Conservation (phyloP, 2,888 invertebrate species). For the Thera britannica region DNA sequence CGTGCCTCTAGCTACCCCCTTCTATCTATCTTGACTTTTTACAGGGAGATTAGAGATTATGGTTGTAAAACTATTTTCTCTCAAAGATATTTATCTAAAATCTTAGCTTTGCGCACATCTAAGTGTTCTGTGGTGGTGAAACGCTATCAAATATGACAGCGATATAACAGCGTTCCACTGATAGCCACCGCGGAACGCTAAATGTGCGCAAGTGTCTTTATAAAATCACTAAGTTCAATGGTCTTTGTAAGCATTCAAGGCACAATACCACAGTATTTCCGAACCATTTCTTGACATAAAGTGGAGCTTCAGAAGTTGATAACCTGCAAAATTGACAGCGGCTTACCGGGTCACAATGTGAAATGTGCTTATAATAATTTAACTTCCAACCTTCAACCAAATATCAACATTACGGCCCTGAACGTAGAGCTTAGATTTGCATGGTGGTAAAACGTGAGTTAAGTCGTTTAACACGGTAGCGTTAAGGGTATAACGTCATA, state of each 20-base stretch:
- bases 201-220: background rate
- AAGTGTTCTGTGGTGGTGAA: too few species aligned
- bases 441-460: conserved; percentile 8
- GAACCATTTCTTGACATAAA: conserved; percentile 48
- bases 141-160: too few species aligned
- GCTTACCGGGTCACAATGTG: conserved; percentile 46
- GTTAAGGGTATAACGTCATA: conserved; percentile 47
- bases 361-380: conserved; percentile 46
- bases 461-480: conserved; percentile 2
- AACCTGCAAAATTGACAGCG: conserved; percentile 46
- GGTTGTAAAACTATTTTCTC: too few species aligned
- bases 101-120: too few species aligned
- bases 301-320: conserved; percentile 46
- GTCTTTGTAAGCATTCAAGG: conserved; percentile 9
- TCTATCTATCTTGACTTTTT: too few species aligned
- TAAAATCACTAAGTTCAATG: background rate
- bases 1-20: too few species aligned
- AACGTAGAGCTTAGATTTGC: conserved; percentile 20
- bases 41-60: too few species aligned
- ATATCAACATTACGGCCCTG: conserved; percentile 4
- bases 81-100: too few species aligned
- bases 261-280: conserved; percentile 43
- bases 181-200: too few species aligned
- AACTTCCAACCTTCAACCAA: conserved; percentile 8
- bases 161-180: too few species aligned